Conservation (phyloP, 2,797 vertebrate genomes). For the Esox lucius region DNA sequence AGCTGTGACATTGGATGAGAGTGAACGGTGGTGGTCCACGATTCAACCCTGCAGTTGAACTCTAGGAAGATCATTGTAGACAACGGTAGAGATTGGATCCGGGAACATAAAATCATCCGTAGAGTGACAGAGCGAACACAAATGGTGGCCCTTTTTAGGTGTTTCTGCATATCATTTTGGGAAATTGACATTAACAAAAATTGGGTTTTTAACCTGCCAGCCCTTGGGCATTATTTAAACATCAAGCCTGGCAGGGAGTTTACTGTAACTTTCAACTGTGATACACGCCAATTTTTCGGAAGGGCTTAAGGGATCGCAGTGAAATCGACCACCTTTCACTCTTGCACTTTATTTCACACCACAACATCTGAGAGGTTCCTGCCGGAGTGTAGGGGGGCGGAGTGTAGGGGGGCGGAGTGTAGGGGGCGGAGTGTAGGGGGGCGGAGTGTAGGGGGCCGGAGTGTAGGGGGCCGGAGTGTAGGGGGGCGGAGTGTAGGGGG, state of each 20-base stretch:
- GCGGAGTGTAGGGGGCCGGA: too few species aligned
- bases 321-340: conserved; percentile 14
- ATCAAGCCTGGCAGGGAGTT: conserved; percentile 7
- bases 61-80: background rate
- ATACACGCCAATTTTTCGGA: conserved; percentile 25
- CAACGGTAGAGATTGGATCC: conserved; percentile 3
- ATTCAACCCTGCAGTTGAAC: conserved; percentile 18
- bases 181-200: conserved; percentile 2
- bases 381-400: background rate
- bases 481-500: too few species aligned
- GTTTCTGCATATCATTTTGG: background rate
- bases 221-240: conserved; percentile 32
- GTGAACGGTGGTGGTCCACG: conserved; percentile 36
- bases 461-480: too few species aligned
- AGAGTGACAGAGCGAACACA: conserved; percentile 6
- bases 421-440: too few species aligned
- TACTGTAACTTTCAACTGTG: conserved; percentile 16
- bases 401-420: too few species aligned
- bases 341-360: conserved; percentile 18
- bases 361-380: conserved; percentile 1
- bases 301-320: conserved; percentile 10
- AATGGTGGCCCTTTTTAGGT: conserved; percentile 13
- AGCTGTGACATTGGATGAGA: conserved; percentile 16
- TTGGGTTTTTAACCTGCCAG: conserved; percentile 15
- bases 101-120: background rate